A percentile compares a stretch with the other conserved stretches of the same genome.
Evolutionary conservation across 2,888 invertebrate species (phyloP).

Genomic region (Platycnemis pennipes): DNA sequence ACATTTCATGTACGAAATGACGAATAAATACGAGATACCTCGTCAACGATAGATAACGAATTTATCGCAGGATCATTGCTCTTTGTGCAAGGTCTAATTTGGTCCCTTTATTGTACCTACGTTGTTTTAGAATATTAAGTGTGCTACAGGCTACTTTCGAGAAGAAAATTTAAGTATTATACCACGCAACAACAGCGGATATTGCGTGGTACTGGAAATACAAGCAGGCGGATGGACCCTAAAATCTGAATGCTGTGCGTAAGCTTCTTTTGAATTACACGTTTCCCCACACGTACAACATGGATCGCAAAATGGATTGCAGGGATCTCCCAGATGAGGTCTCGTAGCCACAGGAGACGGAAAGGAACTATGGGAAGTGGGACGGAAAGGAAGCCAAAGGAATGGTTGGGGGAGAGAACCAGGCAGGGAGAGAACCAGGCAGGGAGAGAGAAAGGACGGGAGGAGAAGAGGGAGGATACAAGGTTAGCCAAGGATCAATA

Average conservation of each 20-base stretch:
- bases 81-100: neutral
- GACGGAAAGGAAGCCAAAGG: neutral
- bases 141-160: no score
- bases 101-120: neutral
- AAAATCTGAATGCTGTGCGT: neutral
- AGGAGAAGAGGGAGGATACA: neutral
- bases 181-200: neutral
- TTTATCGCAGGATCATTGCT: no score
- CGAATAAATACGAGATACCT: no score
- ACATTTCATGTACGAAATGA: no score
- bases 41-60: no score
- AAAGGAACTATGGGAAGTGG: neutral
- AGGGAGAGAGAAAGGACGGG: neutral
- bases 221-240: neutral
- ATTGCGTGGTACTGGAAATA: neutral
- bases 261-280: neutral
- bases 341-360: neutral
- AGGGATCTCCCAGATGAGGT: neutral
- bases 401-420: neutral
- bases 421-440: neutral
- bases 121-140: no score
- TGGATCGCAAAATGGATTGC: neutral
- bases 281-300: neutral
- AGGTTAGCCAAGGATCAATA: constrained; percentile 58
- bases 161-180: no score